Base-by-base conservation (phyloP, 1,140 invertebrate genomes). In the Cyclargus thomasi region DNA sequence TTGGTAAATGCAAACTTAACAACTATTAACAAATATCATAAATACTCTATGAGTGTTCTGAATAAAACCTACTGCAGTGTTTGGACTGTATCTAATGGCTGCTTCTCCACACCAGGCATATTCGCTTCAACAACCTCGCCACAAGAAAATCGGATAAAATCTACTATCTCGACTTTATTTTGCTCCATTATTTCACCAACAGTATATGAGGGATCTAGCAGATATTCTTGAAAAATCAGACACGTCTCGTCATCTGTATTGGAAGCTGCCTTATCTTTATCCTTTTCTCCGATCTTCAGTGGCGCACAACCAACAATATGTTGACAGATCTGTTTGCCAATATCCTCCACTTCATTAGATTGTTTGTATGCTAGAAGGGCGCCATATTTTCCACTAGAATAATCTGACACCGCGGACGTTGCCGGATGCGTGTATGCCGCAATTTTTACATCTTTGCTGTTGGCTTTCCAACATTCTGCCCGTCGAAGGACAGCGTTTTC, bases 301-400 rank as follows among this genome's bases (percentile, higher is more conserved):
- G 97, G 97, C 79, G 97, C 96, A 94, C 98, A 95, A 18, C 97
- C 97, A 55, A 99, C 96, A 76, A 99, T 94, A 81, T 99, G 97
- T 82, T 98, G 97, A 85, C 97, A 97, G 8, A 97, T 80, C 80
- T 96, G 94, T 68, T 92, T 92, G 18, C 94, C 94, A 8, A 97
- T 78, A 17, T 93, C 85, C 22, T 93, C 80, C 5, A 88, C 70
- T 18, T 91, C 76, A 62, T 90, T 82, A 3, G 81, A 65, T 78
- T 85, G 84, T 81, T 91, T 93, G 74, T 94, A 94, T 21, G 95
- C 95, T 0, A 98, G 80, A 8, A 98, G 75, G 0, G 95, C 94
- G 36, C 95, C 97, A 88, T 97, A 97, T 91, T 95, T 96, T 22
- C 97, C 97, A 63, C 95, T 82, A 39, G 93, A 90, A 39, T 91